Evolutionary conservation across 1,140 invertebrate genomes (phyloP), one percentile per base, ranked within the genome.

Genomic region (Psilanteris sp.): DNA sequence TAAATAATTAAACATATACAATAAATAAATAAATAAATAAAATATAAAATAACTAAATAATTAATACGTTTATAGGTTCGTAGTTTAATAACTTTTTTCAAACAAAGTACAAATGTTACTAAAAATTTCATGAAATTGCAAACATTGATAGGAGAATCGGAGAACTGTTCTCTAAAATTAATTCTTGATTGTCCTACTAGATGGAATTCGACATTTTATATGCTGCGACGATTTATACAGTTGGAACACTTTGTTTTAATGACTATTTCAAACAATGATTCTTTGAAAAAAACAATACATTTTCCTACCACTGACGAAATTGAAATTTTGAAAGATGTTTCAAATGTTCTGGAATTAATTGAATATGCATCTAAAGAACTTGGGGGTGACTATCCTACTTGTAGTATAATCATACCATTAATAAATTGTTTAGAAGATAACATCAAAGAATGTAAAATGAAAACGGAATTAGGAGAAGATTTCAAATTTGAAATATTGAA

Each of bases 141-240:
- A 36, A 31, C 8, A 0, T 15, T 29, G 7, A 32, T 39, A 14
- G 44, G 54, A 18, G 36, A 43, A 6, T 10, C 44, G 0, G 54
- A 77, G 9, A 54, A 64, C 8, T 34, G 29, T 6, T 37, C 67
- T 41, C 72, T 85, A 3, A 79, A 81, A 66, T 32, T 83, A 9
- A 74, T 80, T 22, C 72, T 84, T 44, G 81, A 87, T 72, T 82
- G 80, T 52, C 44, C 46, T 11, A 87, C 82, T 4, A 59, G 81
- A 22, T 87, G 83, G 81, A 87, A 87, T 43, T 83, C 79, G 32
- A 85, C 79, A 15, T 83, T 68, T 34, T 79, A 79, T 22, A 81
- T 82, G 81, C 39, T 82, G 5, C 18, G 77, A 68, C 46, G 72
- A 62, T 83, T 84, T 57, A 1, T 78, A 1, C 43, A 67, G 16